phyloP scores from a whole-genome alignment of 2,888 invertebrate species.

The Pyrochroa serraticornis region DNA sequence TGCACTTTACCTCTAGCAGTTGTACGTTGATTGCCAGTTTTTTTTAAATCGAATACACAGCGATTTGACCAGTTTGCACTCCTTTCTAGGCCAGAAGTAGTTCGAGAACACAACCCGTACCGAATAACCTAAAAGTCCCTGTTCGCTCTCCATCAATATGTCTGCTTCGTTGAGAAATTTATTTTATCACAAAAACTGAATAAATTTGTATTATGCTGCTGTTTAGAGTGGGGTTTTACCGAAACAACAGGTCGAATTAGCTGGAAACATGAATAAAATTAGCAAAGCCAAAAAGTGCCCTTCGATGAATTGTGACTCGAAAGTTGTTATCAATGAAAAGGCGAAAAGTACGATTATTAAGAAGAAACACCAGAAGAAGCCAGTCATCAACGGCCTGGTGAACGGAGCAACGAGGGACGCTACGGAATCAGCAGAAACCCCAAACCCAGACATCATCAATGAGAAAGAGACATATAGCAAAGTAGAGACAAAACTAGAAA shows the following conservation, averaged over 20 bases:
- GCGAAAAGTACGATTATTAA: slow-evolving; percentile 26
- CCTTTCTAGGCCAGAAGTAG: slow-evolving; percentile 1
- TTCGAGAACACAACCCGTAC: slow-evolving; percentile 7
- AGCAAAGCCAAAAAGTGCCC: slow-evolving; percentile 43
- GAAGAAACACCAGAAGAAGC: slow-evolving; percentile 30
- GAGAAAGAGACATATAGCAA: slow-evolving; percentile 37
- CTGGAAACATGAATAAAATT: slow-evolving; percentile 41
- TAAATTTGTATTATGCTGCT: slow-evolving; percentile 22
- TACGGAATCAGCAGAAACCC: slow-evolving; percentile 24
- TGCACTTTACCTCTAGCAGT: neutral
- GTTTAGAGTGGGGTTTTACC: slow-evolving; percentile 14
- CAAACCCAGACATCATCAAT: slow-evolving; percentile 31
- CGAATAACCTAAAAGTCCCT: slow-evolving; percentile 40
- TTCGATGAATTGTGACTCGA: slow-evolving; percentile 33
- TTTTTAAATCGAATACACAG: neutral
- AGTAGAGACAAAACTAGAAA: slow-evolving; percentile 34
- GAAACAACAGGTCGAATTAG: slow-evolving; percentile 2
- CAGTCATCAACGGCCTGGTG: slow-evolving; percentile 39
- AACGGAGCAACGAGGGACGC: slow-evolving; percentile 37
- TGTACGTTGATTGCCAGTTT: slow-evolving; percentile 7
- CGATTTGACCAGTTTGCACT: neutral
- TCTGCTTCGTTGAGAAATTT: slow-evolving; percentile 21
- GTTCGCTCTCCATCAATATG: slow-evolving; percentile 39
- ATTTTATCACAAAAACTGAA: slow-evolving; percentile 19
- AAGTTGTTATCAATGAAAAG: slow-evolving; percentile 26